Evolutionary conservation across 2,113 vertebrate genomes (phyloP).

Genomic region (Pogonocichla stellata): DNA sequence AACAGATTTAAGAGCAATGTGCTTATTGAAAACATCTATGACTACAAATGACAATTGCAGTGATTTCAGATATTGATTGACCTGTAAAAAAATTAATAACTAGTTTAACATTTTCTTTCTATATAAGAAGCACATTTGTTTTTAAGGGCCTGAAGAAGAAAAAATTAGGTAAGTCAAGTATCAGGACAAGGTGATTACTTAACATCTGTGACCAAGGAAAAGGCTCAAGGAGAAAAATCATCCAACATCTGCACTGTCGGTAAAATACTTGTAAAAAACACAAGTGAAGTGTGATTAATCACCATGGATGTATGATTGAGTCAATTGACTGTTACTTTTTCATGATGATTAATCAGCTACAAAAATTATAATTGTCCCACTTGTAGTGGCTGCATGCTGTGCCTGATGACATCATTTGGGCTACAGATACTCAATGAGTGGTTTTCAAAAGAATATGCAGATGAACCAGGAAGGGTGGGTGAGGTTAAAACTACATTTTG

Average conservation of each 20-base stretch:
- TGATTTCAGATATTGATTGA: conserved; percentile 72
- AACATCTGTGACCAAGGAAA: conserved; percentile 85
- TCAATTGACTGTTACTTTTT: conserved; percentile 87
- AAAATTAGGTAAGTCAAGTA: conserved; percentile 78
- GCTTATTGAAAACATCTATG: conserved; percentile 58
- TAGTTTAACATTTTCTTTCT: conserved; percentile 67
- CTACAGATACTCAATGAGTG: conserved; percentile 79
- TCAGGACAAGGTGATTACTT: conserved; percentile 81
- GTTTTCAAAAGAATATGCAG: conserved; percentile 84
- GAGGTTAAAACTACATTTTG: conserved; percentile 69
- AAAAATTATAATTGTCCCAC: conserved; percentile 88
- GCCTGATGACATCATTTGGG: conserved; percentile 84
- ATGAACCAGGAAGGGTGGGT: conserved; percentile 65
- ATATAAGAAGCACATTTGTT: conserved; percentile 65
- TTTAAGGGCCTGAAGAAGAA: conserved; percentile 58
- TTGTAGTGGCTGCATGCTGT: conserved; percentile 84
- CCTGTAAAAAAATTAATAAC: conserved; percentile 62
- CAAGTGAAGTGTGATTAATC: conserved; percentile 87
- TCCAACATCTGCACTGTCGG: conserved; percentile 79
- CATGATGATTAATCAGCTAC: conserved; percentile 87
- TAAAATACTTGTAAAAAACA: conserved; percentile 81
- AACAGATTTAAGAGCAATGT: conserved; percentile 42
- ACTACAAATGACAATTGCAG: conserved; percentile 54
- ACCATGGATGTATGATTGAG: conserved; percentile 85
- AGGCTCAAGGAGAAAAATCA: conserved; percentile 81